Base-by-base conservation (phyloP, 2,888 invertebrate species). In the Agriopis marginaria region DNA sequence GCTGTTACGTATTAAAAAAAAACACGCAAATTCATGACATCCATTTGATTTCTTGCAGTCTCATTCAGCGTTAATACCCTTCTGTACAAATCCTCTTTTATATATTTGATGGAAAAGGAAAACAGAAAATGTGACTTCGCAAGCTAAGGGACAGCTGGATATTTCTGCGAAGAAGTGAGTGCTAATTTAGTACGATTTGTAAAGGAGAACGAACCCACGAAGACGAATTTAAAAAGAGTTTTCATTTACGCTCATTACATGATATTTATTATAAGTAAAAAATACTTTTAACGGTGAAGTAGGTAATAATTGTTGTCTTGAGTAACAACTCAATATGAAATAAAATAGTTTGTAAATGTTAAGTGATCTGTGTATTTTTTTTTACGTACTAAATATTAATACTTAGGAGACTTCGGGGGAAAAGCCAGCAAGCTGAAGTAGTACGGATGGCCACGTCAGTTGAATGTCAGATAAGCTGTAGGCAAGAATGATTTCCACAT, bases 111-210 rank as follows among this genome's bases (percentile, higher is more conserved):
- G 70, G 77, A 79, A 79, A 77, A 77, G 72, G 63, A 80, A 80
- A 82, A 82, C 69, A 78, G 67, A 78, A 81, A 82, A 82, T 79
- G 76, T 80, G 79, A 79, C 78, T 71, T 79, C 74, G 72, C 66
- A 70, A 70, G 67, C 68, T 73, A 75, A 77, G 78, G 66, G 76
- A 77, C 75, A 77, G 74, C 76, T 74, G 73, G 71, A 70, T 72
- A 72, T 75, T 74, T 80, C 74, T 79, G 69, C 75, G 78, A 82
- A 81, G 81, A 83, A 83, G 77, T 76, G 77, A 82, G 77, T 80
- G 83, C 79, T 84, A 87, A 87, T 88, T 87, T 85, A 79, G 78
- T 85, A 82, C 75, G 77, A 80, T 83, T 84, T 82, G 77, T 80
- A 77, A 83, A 83, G 81, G 76, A 78, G 78, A 51, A 81, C 78